phyloP scores from a whole-genome alignment of 2,113 vertebrate species.

The Solenodon paradoxus region DNA sequence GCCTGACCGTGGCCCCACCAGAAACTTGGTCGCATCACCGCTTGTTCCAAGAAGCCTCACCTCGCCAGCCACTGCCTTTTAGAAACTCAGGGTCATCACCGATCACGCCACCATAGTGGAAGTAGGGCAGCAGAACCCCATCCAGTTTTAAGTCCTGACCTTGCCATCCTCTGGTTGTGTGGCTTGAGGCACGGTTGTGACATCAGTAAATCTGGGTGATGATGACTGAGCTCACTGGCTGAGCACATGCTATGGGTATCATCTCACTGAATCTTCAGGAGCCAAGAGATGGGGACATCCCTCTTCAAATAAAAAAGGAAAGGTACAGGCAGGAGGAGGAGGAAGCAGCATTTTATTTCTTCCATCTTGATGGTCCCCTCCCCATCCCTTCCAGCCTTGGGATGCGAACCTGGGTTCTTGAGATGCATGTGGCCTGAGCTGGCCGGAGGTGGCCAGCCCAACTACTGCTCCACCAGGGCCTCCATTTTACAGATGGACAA shows the following conservation, averaged over 20 bases:
- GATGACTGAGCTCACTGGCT: accelerated
- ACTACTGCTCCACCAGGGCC: no score
- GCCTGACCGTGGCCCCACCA: neutral
- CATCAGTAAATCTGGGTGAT: neutral
- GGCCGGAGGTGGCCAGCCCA: no score
- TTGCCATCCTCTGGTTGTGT: neutral
- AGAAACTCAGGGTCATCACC: neutral
- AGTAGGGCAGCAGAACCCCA: neutral
- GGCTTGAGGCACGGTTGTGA: neutral
- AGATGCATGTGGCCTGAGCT: no score
- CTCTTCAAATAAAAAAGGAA: no score
- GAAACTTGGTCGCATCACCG: neutral
- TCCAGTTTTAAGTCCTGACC: neutral
- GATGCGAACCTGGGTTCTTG: no score
- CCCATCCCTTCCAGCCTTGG: no score
- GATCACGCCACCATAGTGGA: accelerated
- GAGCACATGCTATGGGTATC: accelerated
- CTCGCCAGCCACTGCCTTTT: neutral
- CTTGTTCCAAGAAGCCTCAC: neutral
- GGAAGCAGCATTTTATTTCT: no score
- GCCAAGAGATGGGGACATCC: no score
- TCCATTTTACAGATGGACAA: neutral
- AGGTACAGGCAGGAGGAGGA: no score
- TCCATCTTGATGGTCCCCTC: no score
- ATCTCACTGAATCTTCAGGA: neutral